phyloP scores from a whole-genome alignment of 1,140 invertebrate genomes.

The Drosophila pseudoobscura region DNA sequence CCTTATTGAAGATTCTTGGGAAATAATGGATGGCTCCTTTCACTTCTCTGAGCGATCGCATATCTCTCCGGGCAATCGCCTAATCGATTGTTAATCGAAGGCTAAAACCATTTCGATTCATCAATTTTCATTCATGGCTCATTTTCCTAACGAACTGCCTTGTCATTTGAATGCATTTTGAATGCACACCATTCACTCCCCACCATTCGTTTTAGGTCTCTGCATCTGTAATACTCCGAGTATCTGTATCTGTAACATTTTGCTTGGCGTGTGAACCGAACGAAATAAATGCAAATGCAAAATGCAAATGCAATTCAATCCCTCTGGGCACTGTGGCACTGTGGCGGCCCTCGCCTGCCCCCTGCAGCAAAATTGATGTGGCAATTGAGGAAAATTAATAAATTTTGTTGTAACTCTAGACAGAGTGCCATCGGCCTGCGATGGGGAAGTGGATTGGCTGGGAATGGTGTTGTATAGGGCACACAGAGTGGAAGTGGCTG shows the following conservation, averaged over 20 bases:
- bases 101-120: slow-evolving; percentile 41
- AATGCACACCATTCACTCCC: slow-evolving; percentile 51
- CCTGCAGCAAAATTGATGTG: slow-evolving; percentile 49
- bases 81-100: slow-evolving; percentile 39
- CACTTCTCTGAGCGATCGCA: no score
- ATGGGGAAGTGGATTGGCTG: slow-evolving; percentile 15
- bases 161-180: slow-evolving; percentile 61
- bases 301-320: slow-evolving; percentile 50
- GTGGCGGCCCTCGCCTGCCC: slow-evolving; percentile 10
- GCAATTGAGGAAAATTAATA: slow-evolving; percentile 68
- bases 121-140: slow-evolving; percentile 47
- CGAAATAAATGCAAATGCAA: slow-evolving; percentile 31
- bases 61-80: slow-evolving; percentile 33
- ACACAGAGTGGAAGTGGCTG: no score
- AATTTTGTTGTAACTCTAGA: slow-evolving; percentile 64
- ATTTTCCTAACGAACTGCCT: slow-evolving; percentile 71
- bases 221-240: neutral
- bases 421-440: neutral
- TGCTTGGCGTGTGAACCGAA: slow-evolving; percentile 60
- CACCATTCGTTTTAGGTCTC: slow-evolving; percentile 1
- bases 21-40: no score
- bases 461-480: no score
- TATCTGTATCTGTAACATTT: slow-evolving; percentile 15
- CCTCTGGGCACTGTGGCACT: neutral
- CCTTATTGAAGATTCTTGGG: no score